Conservation (phyloP, 2,888 invertebrate species). For the Dyspetes luteomarginatus region DNA sequence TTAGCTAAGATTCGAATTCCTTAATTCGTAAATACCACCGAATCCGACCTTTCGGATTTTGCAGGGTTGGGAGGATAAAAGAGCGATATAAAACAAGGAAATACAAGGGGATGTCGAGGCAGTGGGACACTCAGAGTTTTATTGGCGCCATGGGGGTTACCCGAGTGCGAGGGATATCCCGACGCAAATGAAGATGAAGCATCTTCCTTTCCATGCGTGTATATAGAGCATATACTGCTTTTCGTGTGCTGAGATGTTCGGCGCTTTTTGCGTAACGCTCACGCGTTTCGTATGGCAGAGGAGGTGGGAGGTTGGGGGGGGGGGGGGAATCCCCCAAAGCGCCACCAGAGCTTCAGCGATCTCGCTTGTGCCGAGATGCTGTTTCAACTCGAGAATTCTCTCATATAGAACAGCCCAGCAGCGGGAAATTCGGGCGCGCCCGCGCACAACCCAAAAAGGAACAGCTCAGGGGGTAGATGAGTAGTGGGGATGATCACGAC, state of each 20-base stretch:
- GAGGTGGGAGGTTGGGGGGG: constrained; percentile 61
- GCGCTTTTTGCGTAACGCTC: constrained; percentile 53
- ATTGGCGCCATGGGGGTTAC: constrained; percentile 80
- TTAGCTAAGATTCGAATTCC: constrained; percentile 61
- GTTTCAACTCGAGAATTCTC: constrained; percentile 17
- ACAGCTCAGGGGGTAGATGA: constrained; percentile 35
- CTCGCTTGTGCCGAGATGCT: constrained; percentile 60
- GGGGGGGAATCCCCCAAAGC: constrained; percentile 34
- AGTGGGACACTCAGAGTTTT: constrained; percentile 77
- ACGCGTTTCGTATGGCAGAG: constrained; percentile 53
- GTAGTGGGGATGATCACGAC: constrained; percentile 61
- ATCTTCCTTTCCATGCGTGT: constrained; percentile 48
- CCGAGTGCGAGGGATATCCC: constrained; percentile 67
- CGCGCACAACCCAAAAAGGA: constrained; percentile 26
- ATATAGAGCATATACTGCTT: not conserved
- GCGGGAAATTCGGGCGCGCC: constrained; percentile 31
- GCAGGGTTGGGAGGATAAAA: constrained; percentile 4
- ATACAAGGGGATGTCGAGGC: constrained; percentile 70
- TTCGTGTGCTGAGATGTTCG: constrained; percentile 49
- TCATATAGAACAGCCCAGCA: not conserved
- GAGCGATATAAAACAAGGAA: constrained; percentile 36
- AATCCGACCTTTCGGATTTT: constrained; percentile 32
- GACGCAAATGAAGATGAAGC: constrained; percentile 78
- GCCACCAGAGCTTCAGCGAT: constrained; percentile 41
- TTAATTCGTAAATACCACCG: constrained; percentile 58